Percentiles rank a stretch among this genome's conserved stretches.
Evolutionary conservation across 2,113 vertebrate genomes (phyloP).

Genomic region (Takifugu bimaculatus): DNA sequence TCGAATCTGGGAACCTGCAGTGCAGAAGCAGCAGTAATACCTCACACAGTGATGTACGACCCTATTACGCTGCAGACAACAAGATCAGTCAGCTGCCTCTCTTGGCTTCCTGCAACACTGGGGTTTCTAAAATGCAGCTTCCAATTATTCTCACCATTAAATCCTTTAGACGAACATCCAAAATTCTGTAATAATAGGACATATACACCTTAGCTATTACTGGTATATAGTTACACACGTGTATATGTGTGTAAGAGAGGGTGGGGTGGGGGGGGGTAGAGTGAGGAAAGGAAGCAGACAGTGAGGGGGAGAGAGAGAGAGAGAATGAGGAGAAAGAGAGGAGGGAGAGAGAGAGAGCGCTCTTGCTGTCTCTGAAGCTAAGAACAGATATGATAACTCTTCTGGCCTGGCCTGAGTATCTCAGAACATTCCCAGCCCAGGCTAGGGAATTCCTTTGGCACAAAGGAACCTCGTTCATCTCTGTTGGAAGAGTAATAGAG

Average conservation of each 20-base stretch:
- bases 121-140: constrained; percentile 5
- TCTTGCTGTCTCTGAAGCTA: constrained; percentile 30
- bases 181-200: no score
- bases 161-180: no score
- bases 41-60: constrained; percentile 51
- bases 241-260: constrained; percentile 1
- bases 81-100: constrained; percentile 46
- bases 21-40: constrained; percentile 49
- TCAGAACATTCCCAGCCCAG: constrained; percentile 17
- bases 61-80: constrained; percentile 53
- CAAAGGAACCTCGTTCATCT: not conserved
- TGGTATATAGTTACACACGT: no score
- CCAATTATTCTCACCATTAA: not conserved
- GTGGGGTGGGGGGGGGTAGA: no score
- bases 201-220: no score
- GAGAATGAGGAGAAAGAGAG: no score
- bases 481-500: no score
- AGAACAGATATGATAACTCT: constrained; percentile 42
- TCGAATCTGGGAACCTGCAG: constrained; percentile 41
- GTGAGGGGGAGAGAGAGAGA: no score
- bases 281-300: no score
- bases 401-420: constrained; percentile 30
- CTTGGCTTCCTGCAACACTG: not conserved
- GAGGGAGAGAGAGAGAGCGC: constrained; percentile 3
- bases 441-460: constrained; percentile 25